Evolutionary conservation across 2,888 invertebrate genomes (phyloP).

Genomic region (Lithosia quadra): DNA sequence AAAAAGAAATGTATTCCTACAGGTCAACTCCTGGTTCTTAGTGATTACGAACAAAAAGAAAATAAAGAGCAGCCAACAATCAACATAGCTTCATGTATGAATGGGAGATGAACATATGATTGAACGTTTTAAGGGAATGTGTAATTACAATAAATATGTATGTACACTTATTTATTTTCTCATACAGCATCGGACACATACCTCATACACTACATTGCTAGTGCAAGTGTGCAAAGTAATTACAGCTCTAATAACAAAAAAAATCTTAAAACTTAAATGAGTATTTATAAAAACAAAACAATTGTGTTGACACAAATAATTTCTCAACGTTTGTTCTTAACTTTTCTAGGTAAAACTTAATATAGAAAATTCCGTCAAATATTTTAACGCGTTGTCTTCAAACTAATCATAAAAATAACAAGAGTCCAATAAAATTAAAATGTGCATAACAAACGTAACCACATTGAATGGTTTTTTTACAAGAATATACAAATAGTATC

Average conservation of each 20-base stretch:
- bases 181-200: constrained; percentile 13
- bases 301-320: constrained; percentile 15
- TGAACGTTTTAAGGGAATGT: constrained; percentile 45
- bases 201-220: constrained; percentile 18
- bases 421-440: constrained; percentile 30
- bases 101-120: constrained; percentile 24
- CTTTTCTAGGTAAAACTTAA: constrained; percentile 1
- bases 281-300: constrained; percentile 43
- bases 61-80: constrained; percentile 37
- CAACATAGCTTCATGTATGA: constrained; percentile 29
- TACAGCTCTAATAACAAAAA: constrained; percentile 21
- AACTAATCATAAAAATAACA: constrained; percentile 28
- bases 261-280: constrained; percentile 35
- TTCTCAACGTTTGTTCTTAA: constrained; percentile 7
- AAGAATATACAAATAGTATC: constrained; percentile 25
- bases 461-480: constrained; percentile 30
- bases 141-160: constrained; percentile 46
- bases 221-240: constrained; percentile 16
- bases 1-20: constrained; percentile 37
- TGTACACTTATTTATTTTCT: constrained; percentile 33
- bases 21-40: constrained; percentile 28
- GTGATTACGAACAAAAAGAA: constrained; percentile 31
- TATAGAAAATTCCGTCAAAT: constrained; percentile 8
- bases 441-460: constrained; percentile 26
- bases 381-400: constrained; percentile 25